Conservation (phyloP, 2,113 vertebrate genomes). For the Cyanoramphus novaezelandiae region DNA sequence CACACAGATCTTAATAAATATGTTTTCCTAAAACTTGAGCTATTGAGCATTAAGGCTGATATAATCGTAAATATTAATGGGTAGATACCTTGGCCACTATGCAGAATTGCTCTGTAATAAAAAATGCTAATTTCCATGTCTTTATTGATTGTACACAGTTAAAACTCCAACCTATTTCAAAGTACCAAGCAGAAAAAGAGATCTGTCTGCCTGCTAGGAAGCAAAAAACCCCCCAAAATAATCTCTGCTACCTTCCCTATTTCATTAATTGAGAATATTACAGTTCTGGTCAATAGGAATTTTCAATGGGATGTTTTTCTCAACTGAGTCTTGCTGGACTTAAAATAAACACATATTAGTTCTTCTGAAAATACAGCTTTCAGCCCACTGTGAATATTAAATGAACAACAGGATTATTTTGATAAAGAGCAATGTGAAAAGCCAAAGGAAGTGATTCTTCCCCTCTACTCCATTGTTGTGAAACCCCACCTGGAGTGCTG, state of each 20-base stretch:
- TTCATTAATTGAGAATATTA: neutral
- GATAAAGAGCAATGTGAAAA: neutral
- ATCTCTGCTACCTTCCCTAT: neutral
- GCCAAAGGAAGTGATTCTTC: neutral
- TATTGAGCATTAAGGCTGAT: neutral
- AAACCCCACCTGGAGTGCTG: neutral
- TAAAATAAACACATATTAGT: neutral
- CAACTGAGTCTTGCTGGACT: neutral
- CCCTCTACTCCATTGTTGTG: neutral
- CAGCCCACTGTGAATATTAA: neutral
- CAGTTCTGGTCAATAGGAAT: neutral
- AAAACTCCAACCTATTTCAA: too few species aligned
- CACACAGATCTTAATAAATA: neutral
- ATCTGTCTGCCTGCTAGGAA: neutral
- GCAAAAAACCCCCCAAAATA: neutral
- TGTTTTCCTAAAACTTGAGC: neutral
- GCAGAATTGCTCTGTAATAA: neutral
- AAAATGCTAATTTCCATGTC: neutral
- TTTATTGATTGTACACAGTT: neutral
- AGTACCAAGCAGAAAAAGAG: neutral
- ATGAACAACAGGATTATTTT: neutral
- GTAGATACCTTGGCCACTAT: accelerated
- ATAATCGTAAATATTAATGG: neutral
- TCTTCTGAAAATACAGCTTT: neutral
- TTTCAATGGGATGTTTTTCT: neutral